These are phyloP conservation scores for Brachyopa scutellaris DNA, from an alignment of 2,888 invertebrate genomes.

Conservation along the genomic window DNA sequence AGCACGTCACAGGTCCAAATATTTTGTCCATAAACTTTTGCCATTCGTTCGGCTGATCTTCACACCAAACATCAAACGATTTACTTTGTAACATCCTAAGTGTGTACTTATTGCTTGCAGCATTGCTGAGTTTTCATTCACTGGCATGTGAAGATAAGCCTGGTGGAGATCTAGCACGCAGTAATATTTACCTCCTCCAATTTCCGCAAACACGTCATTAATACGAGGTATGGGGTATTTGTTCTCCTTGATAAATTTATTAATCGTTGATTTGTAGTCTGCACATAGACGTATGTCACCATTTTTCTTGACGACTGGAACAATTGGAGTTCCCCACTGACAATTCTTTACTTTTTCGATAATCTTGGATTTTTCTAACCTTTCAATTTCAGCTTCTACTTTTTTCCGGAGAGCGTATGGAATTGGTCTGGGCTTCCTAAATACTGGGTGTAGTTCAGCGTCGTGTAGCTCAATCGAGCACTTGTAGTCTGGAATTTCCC, in stretches of 20 bases:
- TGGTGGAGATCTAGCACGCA: constrained; percentile 4
- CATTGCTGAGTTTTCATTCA: neutral
- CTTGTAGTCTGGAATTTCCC: neutral
- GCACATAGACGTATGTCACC: neutral
- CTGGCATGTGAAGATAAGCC: constrained; percentile 6
- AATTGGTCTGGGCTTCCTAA: neutral
- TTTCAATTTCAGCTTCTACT: neutral
- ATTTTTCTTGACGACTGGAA: constrained; percentile 11
- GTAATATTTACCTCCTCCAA: constrained; percentile 23
- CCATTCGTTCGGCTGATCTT: too few relatives aligned
- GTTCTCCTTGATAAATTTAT: constrained; percentile 11
- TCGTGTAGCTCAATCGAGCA: neutral
- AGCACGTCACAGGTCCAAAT: neutral
- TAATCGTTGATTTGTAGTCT: constrained; percentile 12
- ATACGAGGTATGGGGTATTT: constrained; percentile 19
- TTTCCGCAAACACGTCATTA: constrained; percentile 3
- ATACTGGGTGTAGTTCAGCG: neutral
- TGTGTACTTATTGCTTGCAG: neutral
- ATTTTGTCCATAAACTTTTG: constrained; percentile 10
- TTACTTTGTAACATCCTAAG: constrained; percentile 1
- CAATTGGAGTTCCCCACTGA: neutral
- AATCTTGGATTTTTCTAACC: neutral
- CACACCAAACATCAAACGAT: neutral
- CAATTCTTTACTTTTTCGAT: neutral
- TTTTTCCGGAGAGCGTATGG: constrained; percentile 2